Evolutionary conservation across 1,140 invertebrate genomes (phyloP), one percentile per base, ranked within the genome.

Genomic region (Aphis gossypii): DNA sequence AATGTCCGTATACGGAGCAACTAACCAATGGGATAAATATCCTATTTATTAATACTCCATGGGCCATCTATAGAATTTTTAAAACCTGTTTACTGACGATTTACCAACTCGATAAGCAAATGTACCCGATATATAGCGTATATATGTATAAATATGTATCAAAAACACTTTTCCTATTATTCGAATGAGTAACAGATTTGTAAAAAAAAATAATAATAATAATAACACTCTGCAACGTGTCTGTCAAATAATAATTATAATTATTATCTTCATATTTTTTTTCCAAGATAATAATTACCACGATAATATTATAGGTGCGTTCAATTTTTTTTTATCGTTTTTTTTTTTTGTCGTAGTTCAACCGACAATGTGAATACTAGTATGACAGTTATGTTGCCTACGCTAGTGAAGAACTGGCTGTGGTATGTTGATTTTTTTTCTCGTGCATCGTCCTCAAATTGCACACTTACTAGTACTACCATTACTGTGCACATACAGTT

Each of bases 371-470:
- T 60, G 44, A 56, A 60, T 60, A 90, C 89, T 11, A 51, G 11
- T 25, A 25, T 21, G 89, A 60, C 38, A 30, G 60, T 60, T 90
- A 44, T 90, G 89, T 90, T 90, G 89, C 89, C 89, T 90, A 90
- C 35, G 41, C 89, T 21, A 11, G 30, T 7, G 8, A 84, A 41
- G 8, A 84, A 84, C 76, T 82, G 60, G 20, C 76, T 82, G 76
- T 20, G 35, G 76, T 35, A 20, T 1, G 35, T 82, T 82, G 30
- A 30, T 60, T 68, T 68, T 68, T 60, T n/a, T n/a, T 25, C 56
- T 25, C 56, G 23, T 56, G 23, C 56, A 56, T 25, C 56, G 25
- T 23, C 25, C 23, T 25, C 56, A 56, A 56, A 56, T 56, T 25
- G 56, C 25, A 56, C 56, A 25, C 56, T 25, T 25, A 56, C 25